Conservation (phyloP, 2,888 invertebrate genomes). For the Copidosoma aretas region DNA sequence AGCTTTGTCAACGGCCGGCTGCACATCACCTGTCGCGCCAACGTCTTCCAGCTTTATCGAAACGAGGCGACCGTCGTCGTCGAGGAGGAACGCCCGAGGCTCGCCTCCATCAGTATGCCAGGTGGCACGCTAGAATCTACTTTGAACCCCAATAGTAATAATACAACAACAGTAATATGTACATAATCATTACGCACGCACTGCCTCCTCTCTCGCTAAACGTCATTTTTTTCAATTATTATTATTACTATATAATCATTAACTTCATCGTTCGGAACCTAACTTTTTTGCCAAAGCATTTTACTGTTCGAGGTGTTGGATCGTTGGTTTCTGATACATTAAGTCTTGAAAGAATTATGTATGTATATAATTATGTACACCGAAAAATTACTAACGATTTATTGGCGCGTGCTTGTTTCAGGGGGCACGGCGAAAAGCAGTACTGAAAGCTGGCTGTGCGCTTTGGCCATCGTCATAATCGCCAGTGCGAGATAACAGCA, state of each 20-base stretch:
- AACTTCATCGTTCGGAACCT: not conserved
- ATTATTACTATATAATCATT: too few relatives aligned
- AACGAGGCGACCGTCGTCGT: constrained; percentile 70
- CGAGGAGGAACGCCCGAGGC: constrained; percentile 77
- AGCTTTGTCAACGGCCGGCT: constrained; percentile 72
- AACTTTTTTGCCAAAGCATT: too few relatives aligned
- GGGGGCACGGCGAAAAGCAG: constrained; percentile 49
- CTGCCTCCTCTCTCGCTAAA: not conserved
- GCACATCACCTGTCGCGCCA: constrained; percentile 72
- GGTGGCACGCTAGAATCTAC: constrained; percentile 71
- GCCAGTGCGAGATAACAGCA: constrained; percentile 59
- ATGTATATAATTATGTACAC: too few relatives aligned
- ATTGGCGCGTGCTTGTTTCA: constrained; percentile 32
- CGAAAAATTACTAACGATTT: too few relatives aligned
- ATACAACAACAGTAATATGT: not conserved
- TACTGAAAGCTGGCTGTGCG: constrained; percentile 51
- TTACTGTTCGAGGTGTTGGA: too few relatives aligned
- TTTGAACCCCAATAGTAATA: constrained; percentile 41
- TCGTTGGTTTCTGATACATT: not conserved
- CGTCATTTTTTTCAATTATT: not conserved
- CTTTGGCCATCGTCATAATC: constrained; percentile 48
- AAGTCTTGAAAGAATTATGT: too few relatives aligned
- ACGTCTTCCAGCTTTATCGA: constrained; percentile 73
- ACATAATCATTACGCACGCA: too few relatives aligned
- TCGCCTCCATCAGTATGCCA: constrained; percentile 69